Base-by-base conservation (phyloP, 2,888 invertebrate genomes). In the Trissolcus brochymenae region DNA sequence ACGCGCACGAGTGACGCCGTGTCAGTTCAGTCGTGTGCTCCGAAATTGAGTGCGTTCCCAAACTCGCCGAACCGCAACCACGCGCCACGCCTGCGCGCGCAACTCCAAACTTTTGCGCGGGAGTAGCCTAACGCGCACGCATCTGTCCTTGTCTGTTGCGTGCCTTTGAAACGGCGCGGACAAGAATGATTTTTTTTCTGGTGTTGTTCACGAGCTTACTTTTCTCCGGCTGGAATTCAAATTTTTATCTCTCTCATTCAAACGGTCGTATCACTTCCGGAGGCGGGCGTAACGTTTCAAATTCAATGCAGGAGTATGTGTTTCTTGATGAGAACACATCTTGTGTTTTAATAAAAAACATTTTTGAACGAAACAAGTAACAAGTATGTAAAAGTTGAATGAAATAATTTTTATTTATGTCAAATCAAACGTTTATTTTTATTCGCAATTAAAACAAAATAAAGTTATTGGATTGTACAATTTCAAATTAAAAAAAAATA, bases 1-100 rank as follows among this genome's bases (percentile, higher is more conserved):
- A 60, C 59, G 66, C 59, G 61, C 79, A 66, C 77, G 71, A 80
- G 76, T 79, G 80, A 81, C 81, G 82, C 80, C 77, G 79, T 64
- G 65, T 65, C 57, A 62, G 54, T 49, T 35, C 43, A 19, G 51
- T 46, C 67, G 43, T 55, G 62, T 55, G 62, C 46, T 62, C 57
- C 43, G 4, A 54, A 70, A 64, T 19, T 17, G 50, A 0, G 19
- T n/a, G 70, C 43, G 75, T 81, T 81, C 81, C 25, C 50, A 79
- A 82, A 82, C 19, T 6, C 62, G 53, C 17, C 21, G 55, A 73
- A 71, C 55, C 9, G n/a, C 46, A 60, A 74, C 80, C 82, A 81
- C 82, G 82, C 81, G 80, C 78, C 72, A 17, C 51, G 62, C 56
- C 14, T 68, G 67, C 66, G 68, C 51, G 50, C 62, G 67, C 60